A percentile compares a stretch with the other conserved stretches of the same genome.
Conservation (phyloP, 1,140 invertebrate genomes). For the Calliopsis andreniformis region DNA sequence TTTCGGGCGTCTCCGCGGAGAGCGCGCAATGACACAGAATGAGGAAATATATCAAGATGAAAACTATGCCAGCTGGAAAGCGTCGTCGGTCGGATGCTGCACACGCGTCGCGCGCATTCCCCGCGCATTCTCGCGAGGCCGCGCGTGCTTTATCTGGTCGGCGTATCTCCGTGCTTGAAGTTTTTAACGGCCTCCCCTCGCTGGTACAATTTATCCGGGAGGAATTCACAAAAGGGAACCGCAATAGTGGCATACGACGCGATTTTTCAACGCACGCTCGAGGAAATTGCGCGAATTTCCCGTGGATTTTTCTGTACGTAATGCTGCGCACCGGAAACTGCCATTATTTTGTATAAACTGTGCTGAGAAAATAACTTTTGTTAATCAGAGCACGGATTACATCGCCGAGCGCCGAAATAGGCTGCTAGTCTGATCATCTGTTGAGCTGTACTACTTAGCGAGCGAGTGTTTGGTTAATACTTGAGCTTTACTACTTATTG, state of each 20-base stretch:
- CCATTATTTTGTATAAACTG: no score
- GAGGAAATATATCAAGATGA: slow-evolving; percentile 14
- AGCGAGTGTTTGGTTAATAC: no score
- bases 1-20: not conserved
- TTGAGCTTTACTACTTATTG: no score
- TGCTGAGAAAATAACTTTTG: no score
- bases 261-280: not conserved
- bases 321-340: not conserved
- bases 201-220: not conserved
- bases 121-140: not conserved
- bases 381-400: no score
- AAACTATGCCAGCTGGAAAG: slow-evolving; percentile 9
- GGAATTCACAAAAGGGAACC: not conserved
- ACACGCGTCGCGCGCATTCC: not conserved
- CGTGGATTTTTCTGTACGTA: not conserved
- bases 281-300: not conserved
- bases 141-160: slow-evolving; percentile 18
- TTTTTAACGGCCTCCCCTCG: slow-evolving; percentile 1
- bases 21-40: not conserved
- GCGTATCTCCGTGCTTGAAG: not conserved
- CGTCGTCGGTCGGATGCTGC: slow-evolving; percentile 2
- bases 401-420: no score
- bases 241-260: no score
- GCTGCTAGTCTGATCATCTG: no score
- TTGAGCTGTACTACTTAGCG: no score